Evolutionary conservation across 2,797 vertebrate genomes (phyloP).

Genomic region (Emys orbicularis): DNA sequence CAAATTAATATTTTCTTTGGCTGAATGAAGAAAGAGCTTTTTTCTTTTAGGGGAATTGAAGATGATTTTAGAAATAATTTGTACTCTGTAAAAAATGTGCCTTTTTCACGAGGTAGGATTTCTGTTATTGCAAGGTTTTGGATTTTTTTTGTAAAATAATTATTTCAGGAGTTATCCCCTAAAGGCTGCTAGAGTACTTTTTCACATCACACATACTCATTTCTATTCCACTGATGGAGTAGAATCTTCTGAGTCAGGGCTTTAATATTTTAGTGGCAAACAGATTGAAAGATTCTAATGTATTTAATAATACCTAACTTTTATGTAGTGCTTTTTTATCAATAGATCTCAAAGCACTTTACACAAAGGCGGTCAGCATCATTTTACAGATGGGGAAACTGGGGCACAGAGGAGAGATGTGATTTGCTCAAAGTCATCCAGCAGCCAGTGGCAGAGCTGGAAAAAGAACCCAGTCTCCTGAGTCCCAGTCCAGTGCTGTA

Average conservation of each 20-base stretch:
- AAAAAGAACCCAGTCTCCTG: background rate
- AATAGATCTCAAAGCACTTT: conserved; percentile 15
- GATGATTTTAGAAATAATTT: background rate
- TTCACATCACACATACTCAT: background rate
- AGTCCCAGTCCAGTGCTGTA: background rate
- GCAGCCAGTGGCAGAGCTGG: background rate
- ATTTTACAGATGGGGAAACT: conserved; percentile 21
- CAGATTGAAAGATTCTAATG: background rate
- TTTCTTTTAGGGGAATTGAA: background rate
- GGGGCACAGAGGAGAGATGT: conserved; percentile 1
- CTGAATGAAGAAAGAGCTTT: background rate
- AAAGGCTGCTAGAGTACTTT: background rate
- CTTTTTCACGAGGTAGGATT: background rate
- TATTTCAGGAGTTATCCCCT: conserved; percentile 16
- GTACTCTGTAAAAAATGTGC: background rate
- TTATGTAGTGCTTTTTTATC: background rate
- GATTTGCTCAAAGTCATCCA: background rate
- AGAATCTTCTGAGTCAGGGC: background rate
- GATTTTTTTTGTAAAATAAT: background rate
- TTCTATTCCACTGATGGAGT: background rate
- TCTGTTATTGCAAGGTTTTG: background rate
- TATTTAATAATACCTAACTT: conserved; percentile 2
- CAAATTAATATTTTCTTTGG: conserved; percentile 35
- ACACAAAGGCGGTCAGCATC: background rate
- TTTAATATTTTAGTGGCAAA: background rate